Percentiles rank a stretch among this genome's conserved stretches.
Conservation (phyloP, 2,888 invertebrate species). For the Dinocampus coccinellae region DNA sequence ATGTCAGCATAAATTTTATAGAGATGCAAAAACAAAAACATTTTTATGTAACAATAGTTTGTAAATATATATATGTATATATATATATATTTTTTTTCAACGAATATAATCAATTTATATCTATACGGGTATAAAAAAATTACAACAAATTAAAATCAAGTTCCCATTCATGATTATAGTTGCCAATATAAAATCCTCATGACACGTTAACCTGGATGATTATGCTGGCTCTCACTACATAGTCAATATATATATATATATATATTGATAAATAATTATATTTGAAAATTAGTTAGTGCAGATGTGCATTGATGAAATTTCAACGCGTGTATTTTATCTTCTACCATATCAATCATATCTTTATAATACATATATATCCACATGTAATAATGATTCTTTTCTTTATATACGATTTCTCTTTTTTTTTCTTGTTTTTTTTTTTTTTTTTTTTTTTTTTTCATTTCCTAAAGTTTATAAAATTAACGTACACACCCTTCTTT, state of each 20-base stretch:
- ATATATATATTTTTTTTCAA: too few relatives aligned
- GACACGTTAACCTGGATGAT: slow-evolving; percentile 62
- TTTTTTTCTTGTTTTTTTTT: too few relatives aligned
- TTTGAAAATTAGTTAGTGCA: slow-evolving; percentile 51
- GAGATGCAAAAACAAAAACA: too few relatives aligned
- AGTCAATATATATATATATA: background rate
- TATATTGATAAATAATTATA: slow-evolving; percentile 5
- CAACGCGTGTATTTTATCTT: slow-evolving; percentile 56
- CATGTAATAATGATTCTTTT: too few relatives aligned
- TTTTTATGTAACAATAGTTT: too few relatives aligned
- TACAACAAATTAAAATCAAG: slow-evolving; percentile 21
- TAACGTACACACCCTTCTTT: background rate
- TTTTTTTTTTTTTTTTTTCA: background rate
- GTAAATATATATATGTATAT: too few relatives aligned
- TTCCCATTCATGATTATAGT: slow-evolving; percentile 44
- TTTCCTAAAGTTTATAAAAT: too few relatives aligned
- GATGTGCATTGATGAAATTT: slow-evolving; percentile 61
- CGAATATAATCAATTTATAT: background rate
- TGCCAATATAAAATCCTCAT: slow-evolving; percentile 44
- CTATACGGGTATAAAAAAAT: background rate
- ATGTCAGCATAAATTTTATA: too few relatives aligned
- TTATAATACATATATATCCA: too few relatives aligned
- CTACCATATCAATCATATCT: slow-evolving; percentile 32
- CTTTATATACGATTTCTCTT: too few relatives aligned
- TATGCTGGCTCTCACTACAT: slow-evolving; percentile 40